Conservation (phyloP, 1,140 invertebrate species). For the Aphis gossypii region DNA sequence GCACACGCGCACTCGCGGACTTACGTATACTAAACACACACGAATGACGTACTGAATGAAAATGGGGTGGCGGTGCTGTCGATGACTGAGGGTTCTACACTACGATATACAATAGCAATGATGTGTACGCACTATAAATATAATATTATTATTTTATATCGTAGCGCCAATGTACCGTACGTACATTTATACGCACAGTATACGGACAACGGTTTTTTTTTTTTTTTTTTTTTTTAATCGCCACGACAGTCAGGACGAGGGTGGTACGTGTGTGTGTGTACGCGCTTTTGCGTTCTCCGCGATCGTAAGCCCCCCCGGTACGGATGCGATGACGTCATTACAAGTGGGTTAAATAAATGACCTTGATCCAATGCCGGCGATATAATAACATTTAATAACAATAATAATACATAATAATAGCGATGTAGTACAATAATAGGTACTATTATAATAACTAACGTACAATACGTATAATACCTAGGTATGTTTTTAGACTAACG, state of each 20-base stretch:
- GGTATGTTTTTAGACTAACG: neutral
- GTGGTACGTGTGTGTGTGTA: neutral
- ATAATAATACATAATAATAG: neutral
- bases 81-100: neutral
- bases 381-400: neutral
- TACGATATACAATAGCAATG: neutral
- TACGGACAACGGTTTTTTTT: neutral
- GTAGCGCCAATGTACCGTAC: neutral
- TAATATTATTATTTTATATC: neutral
- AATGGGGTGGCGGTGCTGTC: neutral
- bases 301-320: neutral
- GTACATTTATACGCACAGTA: neutral
- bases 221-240: neutral
- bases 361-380: neutral
- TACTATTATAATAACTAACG: neutral
- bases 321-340: neutral
- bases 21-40: neutral
- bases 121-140: neutral
- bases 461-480: neutral
- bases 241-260: neutral
- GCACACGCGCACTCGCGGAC: neutral
- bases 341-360: conserved; percentile 4
- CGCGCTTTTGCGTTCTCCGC: too few species aligned
- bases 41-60: neutral
- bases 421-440: neutral